Percentiles rank a stretch among this genome's conserved stretches.
Evolutionary conservation across 2,113 vertebrate species (phyloP).

Genomic region (Pandion haliaetus): DNA sequence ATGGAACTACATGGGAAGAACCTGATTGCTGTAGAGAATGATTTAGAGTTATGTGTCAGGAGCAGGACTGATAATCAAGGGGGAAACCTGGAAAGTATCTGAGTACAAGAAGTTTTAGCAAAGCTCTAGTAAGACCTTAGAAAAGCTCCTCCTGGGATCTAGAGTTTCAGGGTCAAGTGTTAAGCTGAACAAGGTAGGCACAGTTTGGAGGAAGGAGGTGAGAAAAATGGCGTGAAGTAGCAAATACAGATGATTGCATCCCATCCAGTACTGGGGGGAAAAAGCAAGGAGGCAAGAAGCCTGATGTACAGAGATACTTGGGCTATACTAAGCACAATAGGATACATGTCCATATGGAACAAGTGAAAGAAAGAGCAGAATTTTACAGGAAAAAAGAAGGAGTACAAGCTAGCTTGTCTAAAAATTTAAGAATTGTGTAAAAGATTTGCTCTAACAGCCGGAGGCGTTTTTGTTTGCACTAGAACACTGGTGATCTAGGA

Average conservation of each 20-base stretch:
- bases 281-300: neutral
- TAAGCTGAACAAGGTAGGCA: neutral
- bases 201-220: neutral
- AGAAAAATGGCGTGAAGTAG: neutral
- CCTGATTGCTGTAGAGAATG: neutral
- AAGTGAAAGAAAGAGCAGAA: neutral
- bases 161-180: neutral
- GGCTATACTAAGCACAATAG: neutral
- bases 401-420: neutral
- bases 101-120: neutral
- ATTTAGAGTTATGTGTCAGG: neutral
- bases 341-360: neutral
- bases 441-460: neutral
- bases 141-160: neutral
- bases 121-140: neutral
- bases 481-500: neutral
- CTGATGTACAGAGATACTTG: neutral
- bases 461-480: neutral
- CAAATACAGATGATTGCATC: neutral
- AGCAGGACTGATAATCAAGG: neutral
- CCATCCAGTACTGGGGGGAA: neutral
- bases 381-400: neutral
- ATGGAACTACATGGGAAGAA: neutral
- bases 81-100: neutral
- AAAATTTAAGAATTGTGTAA: neutral